These are phyloP conservation scores for Vombatus ursinus DNA, from an alignment of 2,113 vertebrate species.

Conservation along the genomic window DNA sequence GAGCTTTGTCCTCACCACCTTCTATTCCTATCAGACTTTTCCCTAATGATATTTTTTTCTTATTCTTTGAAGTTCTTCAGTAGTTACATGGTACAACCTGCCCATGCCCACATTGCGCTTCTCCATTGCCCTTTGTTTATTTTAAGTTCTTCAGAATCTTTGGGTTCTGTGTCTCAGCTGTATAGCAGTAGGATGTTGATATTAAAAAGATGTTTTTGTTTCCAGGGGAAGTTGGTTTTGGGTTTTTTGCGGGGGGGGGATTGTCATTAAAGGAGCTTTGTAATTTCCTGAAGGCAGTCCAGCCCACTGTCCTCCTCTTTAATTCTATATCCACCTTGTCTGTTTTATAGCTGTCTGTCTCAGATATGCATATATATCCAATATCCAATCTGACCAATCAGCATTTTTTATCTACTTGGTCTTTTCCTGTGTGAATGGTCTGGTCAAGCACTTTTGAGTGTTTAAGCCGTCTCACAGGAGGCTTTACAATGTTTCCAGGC, in stretches of 20 bases:
- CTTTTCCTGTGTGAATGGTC: not conserved
- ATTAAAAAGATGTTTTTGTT: too few species aligned
- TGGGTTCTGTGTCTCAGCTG: too few species aligned
- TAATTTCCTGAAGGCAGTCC: not conserved
- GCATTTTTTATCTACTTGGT: not conserved
- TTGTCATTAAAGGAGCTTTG: not conserved
- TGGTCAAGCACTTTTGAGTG: not conserved
- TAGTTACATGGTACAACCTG: not conserved
- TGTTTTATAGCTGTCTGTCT: not conserved
- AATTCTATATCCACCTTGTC: not conserved
- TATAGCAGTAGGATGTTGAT: too few species aligned
- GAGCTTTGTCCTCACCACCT: too few species aligned
- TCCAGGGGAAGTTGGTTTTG: too few species aligned
- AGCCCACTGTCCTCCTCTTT: not conserved
- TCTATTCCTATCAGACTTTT: not conserved
- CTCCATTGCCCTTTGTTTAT: too few species aligned
- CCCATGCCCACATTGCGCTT: not conserved
- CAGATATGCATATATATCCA: not conserved
- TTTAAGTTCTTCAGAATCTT: too few species aligned
- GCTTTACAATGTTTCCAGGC: not conserved
- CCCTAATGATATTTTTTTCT: not conserved
- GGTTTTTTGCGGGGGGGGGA: too few species aligned
- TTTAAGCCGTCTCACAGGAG: not conserved
- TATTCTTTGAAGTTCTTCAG: not conserved
- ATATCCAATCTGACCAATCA: not conserved